Conservation (phyloP, 2,113 vertebrate species). For the Oreocharis arfaki region DNA sequence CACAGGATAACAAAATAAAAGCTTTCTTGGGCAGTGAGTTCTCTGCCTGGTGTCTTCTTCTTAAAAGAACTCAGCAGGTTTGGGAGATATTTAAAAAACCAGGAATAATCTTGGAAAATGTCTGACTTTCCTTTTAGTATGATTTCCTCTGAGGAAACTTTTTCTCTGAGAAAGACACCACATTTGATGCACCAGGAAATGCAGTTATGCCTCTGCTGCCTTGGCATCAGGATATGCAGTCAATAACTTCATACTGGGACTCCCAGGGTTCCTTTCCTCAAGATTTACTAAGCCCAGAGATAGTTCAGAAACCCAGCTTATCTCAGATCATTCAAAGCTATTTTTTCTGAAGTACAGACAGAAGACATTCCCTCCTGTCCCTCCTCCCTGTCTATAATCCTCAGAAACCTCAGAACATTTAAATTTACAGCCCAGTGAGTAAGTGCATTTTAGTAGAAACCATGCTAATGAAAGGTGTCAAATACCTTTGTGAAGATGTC, state of each 20-base stretch:
- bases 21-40: background rate
- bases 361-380: background rate
- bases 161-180: background rate
- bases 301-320: background rate
- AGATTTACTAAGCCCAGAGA: background rate
- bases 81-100: background rate
- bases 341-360: background rate
- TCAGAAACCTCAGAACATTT: background rate
- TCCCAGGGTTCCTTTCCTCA: background rate
- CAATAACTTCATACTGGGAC: background rate
- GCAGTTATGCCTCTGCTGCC: background rate
- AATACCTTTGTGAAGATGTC: constrained; percentile 19
- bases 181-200: background rate
- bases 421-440: background rate
- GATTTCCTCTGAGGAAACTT: background rate
- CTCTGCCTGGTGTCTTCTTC: background rate
- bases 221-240: background rate
- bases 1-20: background rate
- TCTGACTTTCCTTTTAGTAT: background rate
- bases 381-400: background rate
- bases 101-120: background rate
- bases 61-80: background rate
- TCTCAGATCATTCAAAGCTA: background rate
- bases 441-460: constrained; percentile 6
- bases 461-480: background rate